A percentile compares a stretch with the other conserved stretches of the same genome.
Conservation (phyloP, 1,140 invertebrate genomes). For the Halesus radiatus region DNA sequence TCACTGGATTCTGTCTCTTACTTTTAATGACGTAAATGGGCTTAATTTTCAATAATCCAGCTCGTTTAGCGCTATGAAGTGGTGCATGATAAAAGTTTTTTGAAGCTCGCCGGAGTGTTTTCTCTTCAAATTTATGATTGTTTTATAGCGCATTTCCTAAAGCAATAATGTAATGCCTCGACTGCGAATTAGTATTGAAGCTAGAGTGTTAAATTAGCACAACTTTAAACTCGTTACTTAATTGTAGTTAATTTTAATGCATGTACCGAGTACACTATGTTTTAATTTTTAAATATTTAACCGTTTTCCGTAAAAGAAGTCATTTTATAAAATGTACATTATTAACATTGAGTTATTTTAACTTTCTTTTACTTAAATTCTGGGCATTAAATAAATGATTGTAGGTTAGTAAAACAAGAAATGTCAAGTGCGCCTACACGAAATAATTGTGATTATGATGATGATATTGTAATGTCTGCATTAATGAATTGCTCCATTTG, state of each 20-base stretch:
- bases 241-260: too few relatives aligned
- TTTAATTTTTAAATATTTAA: not conserved
- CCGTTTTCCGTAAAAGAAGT: not conserved
- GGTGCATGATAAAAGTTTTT: not conserved
- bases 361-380: too few relatives aligned
- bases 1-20: not conserved
- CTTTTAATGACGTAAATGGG: not conserved
- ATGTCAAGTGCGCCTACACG: not conserved
- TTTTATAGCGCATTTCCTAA: too few relatives aligned
- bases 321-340: too few relatives aligned
- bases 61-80: not conserved
- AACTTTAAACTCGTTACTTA: too few relatives aligned
- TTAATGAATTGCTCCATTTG: not conserved
- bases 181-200: not conserved
- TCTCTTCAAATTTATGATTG: too few relatives aligned
- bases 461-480: too few relatives aligned
- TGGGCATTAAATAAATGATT: too few relatives aligned
- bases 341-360: too few relatives aligned
- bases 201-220: not conserved
- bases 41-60: constrained; percentile 18
- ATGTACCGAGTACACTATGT: not conserved
- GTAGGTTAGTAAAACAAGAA: not conserved
- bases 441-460: too few relatives aligned
- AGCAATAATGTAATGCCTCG: too few relatives aligned
- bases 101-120: too few relatives aligned